Base-by-base conservation (phyloP, 2,888 invertebrate species). In the Rotaria sp. region DNA sequence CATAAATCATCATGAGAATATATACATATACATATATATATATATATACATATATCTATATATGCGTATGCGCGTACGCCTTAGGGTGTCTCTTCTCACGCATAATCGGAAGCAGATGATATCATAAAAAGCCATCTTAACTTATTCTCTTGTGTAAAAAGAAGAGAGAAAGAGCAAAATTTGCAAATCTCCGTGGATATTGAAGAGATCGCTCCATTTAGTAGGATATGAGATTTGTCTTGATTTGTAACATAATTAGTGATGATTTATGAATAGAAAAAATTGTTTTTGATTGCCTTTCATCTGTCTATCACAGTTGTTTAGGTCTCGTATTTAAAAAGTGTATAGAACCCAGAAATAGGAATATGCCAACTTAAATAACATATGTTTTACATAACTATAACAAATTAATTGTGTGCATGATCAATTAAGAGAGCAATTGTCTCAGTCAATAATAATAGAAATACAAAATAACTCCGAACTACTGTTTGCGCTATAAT, bases 1-100 rank as follows among this genome's bases (percentile, higher is more conserved):
- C 35, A 67, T 67, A 67, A 67, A 67, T 67, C 67, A 67, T 67
- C 67, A 67, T 38, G 35, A n/a, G 67, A 21, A 67, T 67, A 67
- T 67, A 67, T 59, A 30, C 30, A n/a, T n/a, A 24, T 57, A n/a
- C 35, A 10, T 50, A 35, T 67, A 35, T 30, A 35, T 35, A 38
- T 67, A 21, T 21, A 21, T 67, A 35, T 67, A 35, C 13, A 35
- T 35, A 38, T 67, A 21, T 21, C 5, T 67, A 7, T 67, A 15
- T 30, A 13, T 18, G 35, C 15, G 35, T 38, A 35, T 18, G 67
- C 67, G 15, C 21, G 7, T 35, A 35, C 67, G 35, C 67, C 35
- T 67, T 18, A 67, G 67, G 67, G 67, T 35, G 67, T 67, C 67
- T 67, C 35, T 38, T 35, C 35, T 67, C 15, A 67, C 67, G 35